Conservation (phyloP, 64 coral and sea anemone genomes). For the Pocillopora verrucosa region DNA sequence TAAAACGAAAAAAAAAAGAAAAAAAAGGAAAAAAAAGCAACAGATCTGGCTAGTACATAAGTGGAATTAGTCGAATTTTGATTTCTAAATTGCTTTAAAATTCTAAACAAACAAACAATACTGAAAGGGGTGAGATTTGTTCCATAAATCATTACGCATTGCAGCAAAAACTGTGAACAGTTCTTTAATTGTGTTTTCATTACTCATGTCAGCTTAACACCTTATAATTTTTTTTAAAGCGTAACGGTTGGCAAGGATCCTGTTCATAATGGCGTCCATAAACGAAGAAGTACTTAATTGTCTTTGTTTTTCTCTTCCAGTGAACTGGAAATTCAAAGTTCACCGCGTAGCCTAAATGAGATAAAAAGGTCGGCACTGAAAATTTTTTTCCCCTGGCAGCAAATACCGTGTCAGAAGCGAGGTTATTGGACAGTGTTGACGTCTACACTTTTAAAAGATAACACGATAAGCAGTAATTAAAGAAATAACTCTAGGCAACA, state of each 20-base stretch:
- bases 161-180: conserved; percentile 6
- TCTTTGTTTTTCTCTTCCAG: background rate
- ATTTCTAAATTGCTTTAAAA: background rate
- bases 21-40: background rate
- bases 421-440: conserved; percentile 33
- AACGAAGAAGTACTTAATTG: background rate
- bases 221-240: conserved; percentile 6
- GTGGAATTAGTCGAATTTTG: background rate
- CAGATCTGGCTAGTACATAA: background rate
- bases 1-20: background rate
- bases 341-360: background rate
- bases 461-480: conserved; percentile 33
- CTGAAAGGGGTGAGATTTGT: background rate
- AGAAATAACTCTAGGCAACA: conserved; percentile 34
- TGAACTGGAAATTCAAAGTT: conserved; percentile 34
- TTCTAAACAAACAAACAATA: background rate
- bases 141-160: background rate
- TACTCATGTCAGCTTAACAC: conserved; percentile 33
- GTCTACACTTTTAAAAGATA: conserved; percentile 28
- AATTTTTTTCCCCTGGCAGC: background rate
- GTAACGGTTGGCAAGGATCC: background rate
- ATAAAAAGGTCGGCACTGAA: background rate
- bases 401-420: conserved; percentile 3
- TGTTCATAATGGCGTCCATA: conserved; percentile 8
- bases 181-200: conserved; percentile 4